A percentile compares a stretch with the other conserved stretches of the same genome.
These are phyloP conservation scores for Diadema setosum DNA, from an alignment of 35 echinoderm and acorn worm species.

Conservation along the genomic window DNA sequence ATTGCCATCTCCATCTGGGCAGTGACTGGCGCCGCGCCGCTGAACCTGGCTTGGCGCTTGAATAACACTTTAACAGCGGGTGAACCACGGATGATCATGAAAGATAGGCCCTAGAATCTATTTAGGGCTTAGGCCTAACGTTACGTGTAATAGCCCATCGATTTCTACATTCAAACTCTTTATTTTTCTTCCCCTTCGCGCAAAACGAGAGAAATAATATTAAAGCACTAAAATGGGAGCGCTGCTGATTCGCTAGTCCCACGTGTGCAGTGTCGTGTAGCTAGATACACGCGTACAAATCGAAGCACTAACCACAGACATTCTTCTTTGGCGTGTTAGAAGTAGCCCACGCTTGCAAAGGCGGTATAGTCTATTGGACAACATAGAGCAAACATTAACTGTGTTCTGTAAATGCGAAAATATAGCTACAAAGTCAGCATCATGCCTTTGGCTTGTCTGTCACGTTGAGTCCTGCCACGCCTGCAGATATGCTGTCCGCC, in stretches of 20 bases:
- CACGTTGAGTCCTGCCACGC: conserved; percentile 36
- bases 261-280: neutral
- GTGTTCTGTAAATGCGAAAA: no score
- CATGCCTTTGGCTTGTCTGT: conserved; percentile 68
- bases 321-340: conserved; percentile 18
- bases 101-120: neutral
- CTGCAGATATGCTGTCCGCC: conserved; percentile 47
- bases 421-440: conserved; percentile 45
- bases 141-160: neutral
- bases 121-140: no score
- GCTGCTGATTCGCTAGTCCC: neutral
- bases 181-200: neutral
- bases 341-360: conserved; percentile 20
- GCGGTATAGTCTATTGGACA: neutral
- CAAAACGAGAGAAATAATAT: neutral
- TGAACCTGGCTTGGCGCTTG: no score
- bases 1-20: no score
- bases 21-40: no score
- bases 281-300: neutral
- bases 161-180: neutral
- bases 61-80: neutral
- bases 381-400: conserved; percentile 8
- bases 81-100: neutral
- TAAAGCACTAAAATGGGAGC: neutral
- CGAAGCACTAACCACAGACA: conserved; percentile 13